Evolutionary conservation across 1,140 invertebrate species (phyloP).

Genomic region (Dolichoris vasculosae): DNA sequence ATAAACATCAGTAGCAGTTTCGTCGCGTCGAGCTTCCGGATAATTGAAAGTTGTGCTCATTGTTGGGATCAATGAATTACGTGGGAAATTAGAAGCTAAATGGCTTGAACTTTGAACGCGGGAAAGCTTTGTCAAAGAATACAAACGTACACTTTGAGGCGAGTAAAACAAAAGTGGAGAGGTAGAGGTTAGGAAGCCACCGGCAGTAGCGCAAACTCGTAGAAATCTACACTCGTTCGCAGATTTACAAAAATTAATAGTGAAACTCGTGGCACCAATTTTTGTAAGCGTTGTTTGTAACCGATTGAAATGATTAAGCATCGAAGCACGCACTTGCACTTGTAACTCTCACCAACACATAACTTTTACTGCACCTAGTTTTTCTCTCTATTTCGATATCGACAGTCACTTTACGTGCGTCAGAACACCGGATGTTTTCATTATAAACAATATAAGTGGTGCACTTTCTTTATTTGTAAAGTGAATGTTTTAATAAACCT

Average conservation of each 20-base stretch:
- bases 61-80: neutral
- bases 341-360: neutral
- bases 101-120: neutral
- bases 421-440: neutral
- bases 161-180: neutral
- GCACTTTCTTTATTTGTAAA: neutral
- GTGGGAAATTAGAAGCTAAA: neutral
- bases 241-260: neutral
- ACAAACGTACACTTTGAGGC: neutral
- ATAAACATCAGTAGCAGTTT: constrained; percentile 85
- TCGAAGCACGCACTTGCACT: neutral
- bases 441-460: neutral
- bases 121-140: neutral
- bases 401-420: neutral
- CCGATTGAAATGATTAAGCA: constrained; percentile 33
- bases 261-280: neutral
- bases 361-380: neutral
- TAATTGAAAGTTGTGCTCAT: constrained; percentile 75
- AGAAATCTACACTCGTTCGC: neutral
- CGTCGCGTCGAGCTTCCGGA: constrained; percentile 86
- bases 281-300: neutral
- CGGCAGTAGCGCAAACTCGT: constrained; percentile 31
- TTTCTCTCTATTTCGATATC: neutral
- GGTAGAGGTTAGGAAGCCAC: constrained; percentile 36
- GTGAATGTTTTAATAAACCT: neutral